A percentile compares a stretch with the other conserved stretches of the same genome.
Conservation (phyloP, 2,888 invertebrate genomes). For the Morpho deidamia region DNA sequence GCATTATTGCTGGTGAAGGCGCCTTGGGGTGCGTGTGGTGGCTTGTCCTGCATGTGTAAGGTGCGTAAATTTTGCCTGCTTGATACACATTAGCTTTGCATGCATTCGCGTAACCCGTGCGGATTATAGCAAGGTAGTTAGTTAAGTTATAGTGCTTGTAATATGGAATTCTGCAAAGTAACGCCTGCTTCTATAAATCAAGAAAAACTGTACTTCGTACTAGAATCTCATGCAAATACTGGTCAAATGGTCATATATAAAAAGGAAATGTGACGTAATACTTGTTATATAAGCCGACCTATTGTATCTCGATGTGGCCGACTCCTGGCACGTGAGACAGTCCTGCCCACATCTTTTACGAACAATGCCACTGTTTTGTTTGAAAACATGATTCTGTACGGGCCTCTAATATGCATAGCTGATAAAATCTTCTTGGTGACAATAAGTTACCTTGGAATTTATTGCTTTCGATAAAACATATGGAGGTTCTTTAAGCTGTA, state of each 20-base stretch:
- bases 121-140: too few relatives aligned
- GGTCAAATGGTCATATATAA: not conserved
- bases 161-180: too few relatives aligned
- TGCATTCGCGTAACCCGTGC: too few relatives aligned
- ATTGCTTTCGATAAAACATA: constrained; percentile 26
- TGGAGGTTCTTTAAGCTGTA: not conserved
- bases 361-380: constrained; percentile 59
- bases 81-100: too few relatives aligned
- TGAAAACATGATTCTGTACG: constrained; percentile 49
- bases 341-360: constrained; percentile 43
- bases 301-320: constrained; percentile 26
- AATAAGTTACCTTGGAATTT: constrained; percentile 35
- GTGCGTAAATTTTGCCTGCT: too few relatives aligned
- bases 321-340: constrained; percentile 49
- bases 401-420: constrained; percentile 35
- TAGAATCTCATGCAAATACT: too few relatives aligned
- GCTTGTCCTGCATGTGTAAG: too few relatives aligned
- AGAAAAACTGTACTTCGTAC: too few relatives aligned
- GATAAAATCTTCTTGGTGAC: constrained; percentile 53
- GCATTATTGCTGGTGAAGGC: too few relatives aligned
- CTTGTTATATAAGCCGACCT: constrained; percentile 11
- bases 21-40: too few relatives aligned
- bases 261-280: constrained; percentile 11
- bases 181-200: too few relatives aligned
- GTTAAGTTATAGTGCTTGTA: too few relatives aligned